Evolutionary conservation across 2,797 vertebrate genomes (phyloP), one percentile per base, ranked within the genome.

Genomic region (Danio albolineatus): DNA sequence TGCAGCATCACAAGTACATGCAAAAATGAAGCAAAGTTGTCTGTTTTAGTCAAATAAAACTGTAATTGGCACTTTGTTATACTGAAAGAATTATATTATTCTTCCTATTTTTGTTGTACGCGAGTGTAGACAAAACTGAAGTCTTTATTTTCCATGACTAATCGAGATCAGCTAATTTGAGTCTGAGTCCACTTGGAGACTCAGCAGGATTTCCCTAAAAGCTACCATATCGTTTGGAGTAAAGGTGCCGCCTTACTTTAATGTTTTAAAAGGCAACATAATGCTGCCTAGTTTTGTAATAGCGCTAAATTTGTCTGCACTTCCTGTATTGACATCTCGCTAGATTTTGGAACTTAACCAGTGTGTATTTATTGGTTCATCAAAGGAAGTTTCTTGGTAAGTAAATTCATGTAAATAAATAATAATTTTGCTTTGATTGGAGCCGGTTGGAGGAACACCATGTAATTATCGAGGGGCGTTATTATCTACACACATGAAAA

Each of bases 361-460:
- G 10, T 62, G 21, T 44, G 62, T 62, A 62, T 57, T 61, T 53
- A 46, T 48, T 77, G 49, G 7, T 17, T 53, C 9, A 10, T 49
- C 10, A 19, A 73, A 38, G 16, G 38, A 72, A 44, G 36, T 61
- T 70, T 71, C 69, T 71, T 72, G 62, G 67, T 61, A 66, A 73
- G 54, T 54, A 54, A 51, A 74, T 67, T 16, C 19, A 48, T 13
- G 36, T 8, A 43, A 78, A 77, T 51, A 67, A 78, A 77, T 54
- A 67, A 28, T 62, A 0, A 48, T 74, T 67, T 78, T 61, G 17
- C 65, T 61, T 78, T 78, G 76, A 71, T 78, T 61, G 46, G 28
- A 60, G 56, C 17, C 13, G 17, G 13, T 71, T 53, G 56, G 48
- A 21, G 3, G 28, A 28, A 28, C 46, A 46, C 36, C 57, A 43